Conservation (phyloP, 2,888 invertebrate species). For the Brenthis hecate region DNA sequence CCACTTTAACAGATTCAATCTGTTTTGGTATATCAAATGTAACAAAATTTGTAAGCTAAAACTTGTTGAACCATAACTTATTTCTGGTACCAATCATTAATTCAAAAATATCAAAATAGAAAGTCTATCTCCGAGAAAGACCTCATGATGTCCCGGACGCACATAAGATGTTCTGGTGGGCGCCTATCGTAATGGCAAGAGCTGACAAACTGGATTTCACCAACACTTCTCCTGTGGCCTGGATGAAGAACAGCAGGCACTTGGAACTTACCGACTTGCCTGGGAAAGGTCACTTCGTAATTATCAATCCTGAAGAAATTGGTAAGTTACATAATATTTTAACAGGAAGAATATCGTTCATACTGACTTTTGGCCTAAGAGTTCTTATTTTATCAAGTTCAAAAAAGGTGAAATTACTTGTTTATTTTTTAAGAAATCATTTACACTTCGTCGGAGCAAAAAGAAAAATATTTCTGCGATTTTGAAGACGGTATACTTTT, state of each 20-base stretch:
- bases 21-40: too few relatives aligned
- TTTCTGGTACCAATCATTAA: too few relatives aligned
- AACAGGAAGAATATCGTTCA: conserved; percentile 4
- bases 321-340: conserved; percentile 69
- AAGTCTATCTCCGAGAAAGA: conserved; percentile 87
- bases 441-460: too few relatives aligned
- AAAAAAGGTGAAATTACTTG: too few relatives aligned
- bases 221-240: conserved; percentile 80
- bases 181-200: conserved; percentile 85
- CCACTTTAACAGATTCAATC: too few relatives aligned
- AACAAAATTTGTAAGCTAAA: too few relatives aligned
- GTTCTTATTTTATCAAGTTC: too few relatives aligned
- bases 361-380: conserved; percentile 17
- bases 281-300: conserved; percentile 84
- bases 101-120: conserved; percentile 58
- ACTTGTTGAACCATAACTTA: too few relatives aligned
- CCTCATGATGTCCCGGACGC: conserved; percentile 88
- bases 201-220: conserved; percentile 83
- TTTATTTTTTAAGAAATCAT: too few relatives aligned
- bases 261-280: conserved; percentile 81
- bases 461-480: too few relatives aligned
- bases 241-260: conserved; percentile 84
- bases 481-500: too few relatives aligned
- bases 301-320: conserved; percentile 92
- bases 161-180: conserved; percentile 88